phyloP scores from a whole-genome alignment of 2,888 invertebrate species.

The Perdita meconis region DNA sequence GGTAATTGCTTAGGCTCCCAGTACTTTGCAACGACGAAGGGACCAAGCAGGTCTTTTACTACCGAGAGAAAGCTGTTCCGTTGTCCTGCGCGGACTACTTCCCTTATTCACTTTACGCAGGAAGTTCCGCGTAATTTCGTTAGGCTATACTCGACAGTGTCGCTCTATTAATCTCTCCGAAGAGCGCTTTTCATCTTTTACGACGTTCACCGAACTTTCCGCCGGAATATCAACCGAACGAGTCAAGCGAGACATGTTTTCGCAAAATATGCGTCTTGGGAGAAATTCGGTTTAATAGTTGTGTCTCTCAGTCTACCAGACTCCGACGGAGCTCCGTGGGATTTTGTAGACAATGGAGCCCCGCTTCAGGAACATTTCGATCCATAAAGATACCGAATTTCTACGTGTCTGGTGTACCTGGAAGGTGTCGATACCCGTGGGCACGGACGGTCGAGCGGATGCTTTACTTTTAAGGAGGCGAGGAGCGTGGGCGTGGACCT shows the following conservation, averaged over 20 bases:
- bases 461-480: slow-evolving; percentile 53
- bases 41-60: slow-evolving; percentile 10
- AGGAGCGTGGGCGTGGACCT: slow-evolving; percentile 29
- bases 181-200: slow-evolving; percentile 32
- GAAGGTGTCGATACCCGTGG: slow-evolving; percentile 11
- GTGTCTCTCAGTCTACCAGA: neutral
- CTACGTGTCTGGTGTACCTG: neutral
- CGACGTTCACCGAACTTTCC: slow-evolving; percentile 25
- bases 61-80: slow-evolving; percentile 8
- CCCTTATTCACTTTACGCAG: slow-evolving; percentile 44
- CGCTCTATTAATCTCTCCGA: slow-evolving; percentile 14
- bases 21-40: neutral
- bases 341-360: neutral
- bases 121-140: slow-evolving; percentile 59
- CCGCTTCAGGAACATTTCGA: neutral
- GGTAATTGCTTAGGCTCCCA: neutral
- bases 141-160: slow-evolving; percentile 31
- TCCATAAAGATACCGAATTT: neutral
- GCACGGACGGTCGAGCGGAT: slow-evolving; percentile 26
- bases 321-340: neutral
- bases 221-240: slow-evolving; percentile 6
- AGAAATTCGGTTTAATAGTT: neutral
- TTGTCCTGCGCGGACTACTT: slow-evolving; percentile 45
- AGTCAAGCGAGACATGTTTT: neutral
- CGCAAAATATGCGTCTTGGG: neutral